Percentiles rank a stretch among this genome's conserved stretches.
These are phyloP conservation scores for Cryptoblepharus egeriae DNA, from an alignment of 2,797 vertebrate species.

Conservation along the genomic window DNA sequence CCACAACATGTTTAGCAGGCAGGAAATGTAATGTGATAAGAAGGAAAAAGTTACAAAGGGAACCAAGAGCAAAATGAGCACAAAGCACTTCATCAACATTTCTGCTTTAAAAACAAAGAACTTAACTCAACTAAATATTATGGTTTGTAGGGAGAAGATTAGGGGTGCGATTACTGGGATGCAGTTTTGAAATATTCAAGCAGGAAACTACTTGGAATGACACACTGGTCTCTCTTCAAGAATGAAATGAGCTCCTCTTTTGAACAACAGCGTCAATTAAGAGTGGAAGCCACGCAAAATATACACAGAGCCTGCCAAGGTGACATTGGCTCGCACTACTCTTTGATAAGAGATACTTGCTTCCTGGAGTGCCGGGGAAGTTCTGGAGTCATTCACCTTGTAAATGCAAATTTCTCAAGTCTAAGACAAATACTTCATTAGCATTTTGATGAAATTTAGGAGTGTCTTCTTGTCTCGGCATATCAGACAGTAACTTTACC, in stretches of 20 bases:
- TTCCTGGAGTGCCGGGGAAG: constrained; percentile 1
- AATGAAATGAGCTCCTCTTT: constrained; percentile 11
- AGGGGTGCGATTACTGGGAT: constrained; percentile 35
- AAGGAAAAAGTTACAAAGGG: constrained; percentile 64
- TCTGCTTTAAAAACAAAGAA: constrained; percentile 18
- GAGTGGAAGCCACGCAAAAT: constrained; percentile 4
- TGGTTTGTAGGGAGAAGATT: constrained; percentile 46
- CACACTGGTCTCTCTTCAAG: not conserved
- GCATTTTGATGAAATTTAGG: constrained; percentile 37
- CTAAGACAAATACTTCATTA: constrained; percentile 35
- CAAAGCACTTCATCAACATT: constrained; percentile 40
- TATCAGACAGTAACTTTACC: not conserved
- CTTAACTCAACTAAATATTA: constrained; percentile 42
- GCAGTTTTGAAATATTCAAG: constrained; percentile 17
- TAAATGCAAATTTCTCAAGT: constrained; percentile 29
- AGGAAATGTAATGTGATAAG: constrained; percentile 53
- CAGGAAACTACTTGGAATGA: constrained; percentile 4
- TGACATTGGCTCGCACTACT: not conserved
- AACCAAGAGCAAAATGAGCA: not conserved
- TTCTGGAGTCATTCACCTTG: constrained; percentile 14
- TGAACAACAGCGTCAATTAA: not conserved
- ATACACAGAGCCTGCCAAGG: not conserved
- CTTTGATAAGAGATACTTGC: not conserved
- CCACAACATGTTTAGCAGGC: constrained; percentile 39
- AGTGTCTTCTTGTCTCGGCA: not conserved